Evolutionary conservation across 2,888 invertebrate genomes (phyloP).

Genomic region (Tortricodes alternella): DNA sequence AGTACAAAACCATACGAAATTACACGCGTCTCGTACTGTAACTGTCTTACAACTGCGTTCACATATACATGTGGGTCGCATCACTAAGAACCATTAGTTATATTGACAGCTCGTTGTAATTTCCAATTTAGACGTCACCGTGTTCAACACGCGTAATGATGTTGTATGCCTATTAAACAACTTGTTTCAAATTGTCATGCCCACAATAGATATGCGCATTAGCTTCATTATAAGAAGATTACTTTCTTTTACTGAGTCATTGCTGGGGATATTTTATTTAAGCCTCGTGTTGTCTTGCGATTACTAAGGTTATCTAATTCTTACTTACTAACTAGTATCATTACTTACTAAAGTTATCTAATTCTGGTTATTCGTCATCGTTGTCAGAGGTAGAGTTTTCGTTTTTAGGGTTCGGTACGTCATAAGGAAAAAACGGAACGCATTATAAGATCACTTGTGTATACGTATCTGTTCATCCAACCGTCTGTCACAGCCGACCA

Average conservation of each 20-base stretch:
- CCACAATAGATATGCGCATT: slow-evolving; percentile 16
- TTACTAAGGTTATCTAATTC: slow-evolving; percentile 26
- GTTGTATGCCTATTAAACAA: slow-evolving; percentile 36
- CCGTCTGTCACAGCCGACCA: no score
- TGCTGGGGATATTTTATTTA: slow-evolving; percentile 3
- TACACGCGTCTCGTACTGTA: slow-evolving; percentile 6
- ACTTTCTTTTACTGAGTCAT: slow-evolving; percentile 22
- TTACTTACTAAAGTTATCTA: slow-evolving; percentile 22
- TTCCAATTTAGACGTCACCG: slow-evolving; percentile 51
- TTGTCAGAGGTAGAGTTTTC: not conserved
- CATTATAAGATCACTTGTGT: no score
- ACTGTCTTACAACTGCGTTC: not conserved
- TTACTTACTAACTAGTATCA: no score
- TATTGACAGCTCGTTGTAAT: slow-evolving; percentile 54
- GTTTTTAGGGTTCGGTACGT: no score
- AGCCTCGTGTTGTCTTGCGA: slow-evolving; percentile 16
- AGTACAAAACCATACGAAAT: no score
- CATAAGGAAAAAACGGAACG: no score
- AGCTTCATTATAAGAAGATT: slow-evolving; percentile 24
- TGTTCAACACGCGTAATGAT: slow-evolving; percentile 28
- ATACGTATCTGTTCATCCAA: no score
- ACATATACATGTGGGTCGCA: slow-evolving; percentile 50
- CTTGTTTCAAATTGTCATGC: slow-evolving; percentile 29
- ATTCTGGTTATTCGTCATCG: slow-evolving; percentile 7
- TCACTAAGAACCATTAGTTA: slow-evolving; percentile 55